phyloP scores from a whole-genome alignment of 2,888 invertebrate genomes.

The Cantharis rufa region DNA sequence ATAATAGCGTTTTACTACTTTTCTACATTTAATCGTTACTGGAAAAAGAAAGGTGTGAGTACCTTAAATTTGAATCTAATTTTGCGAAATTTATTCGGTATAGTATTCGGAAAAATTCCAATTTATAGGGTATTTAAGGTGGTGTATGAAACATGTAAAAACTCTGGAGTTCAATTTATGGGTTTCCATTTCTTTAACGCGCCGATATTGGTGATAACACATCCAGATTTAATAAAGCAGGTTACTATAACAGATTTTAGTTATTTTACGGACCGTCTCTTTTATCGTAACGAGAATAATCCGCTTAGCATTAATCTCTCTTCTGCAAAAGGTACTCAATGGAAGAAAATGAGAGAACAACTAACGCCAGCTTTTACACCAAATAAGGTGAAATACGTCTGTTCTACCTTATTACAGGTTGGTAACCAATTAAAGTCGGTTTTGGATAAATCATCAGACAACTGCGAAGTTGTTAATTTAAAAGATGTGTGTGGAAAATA shows the following conservation, averaged over 20 bases:
- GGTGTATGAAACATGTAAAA: slow-evolving; percentile 5
- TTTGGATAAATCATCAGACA: slow-evolving; percentile 26
- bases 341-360: slow-evolving; percentile 57
- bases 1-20: neutral
- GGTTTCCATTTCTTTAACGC: slow-evolving; percentile 21
- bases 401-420: slow-evolving; percentile 52
- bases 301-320: slow-evolving; percentile 50
- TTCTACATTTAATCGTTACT: neutral
- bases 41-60: neutral
- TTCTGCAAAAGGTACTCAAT: slow-evolving; percentile 54
- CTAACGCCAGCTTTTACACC: slow-evolving; percentile 59
- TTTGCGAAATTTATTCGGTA: neutral
- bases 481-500: slow-evolving; percentile 43
- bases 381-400: slow-evolving; percentile 59
- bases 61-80: neutral
- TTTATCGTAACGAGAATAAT: slow-evolving; percentile 51
- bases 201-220: slow-evolving; percentile 31
- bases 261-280: slow-evolving; percentile 54
- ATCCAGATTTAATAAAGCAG: slow-evolving; percentile 52
- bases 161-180: slow-evolving; percentile 10
- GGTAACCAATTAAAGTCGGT: slow-evolving; percentile 40
- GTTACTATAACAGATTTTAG: slow-evolving; percentile 54
- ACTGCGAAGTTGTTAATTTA: slow-evolving; percentile 30
- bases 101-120: neutral
- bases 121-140: neutral